A percentile compares a stretch with the other conserved stretches of the same genome.
Conservation (phyloP, 2,888 invertebrate genomes). For the Ectemnius continuus region DNA sequence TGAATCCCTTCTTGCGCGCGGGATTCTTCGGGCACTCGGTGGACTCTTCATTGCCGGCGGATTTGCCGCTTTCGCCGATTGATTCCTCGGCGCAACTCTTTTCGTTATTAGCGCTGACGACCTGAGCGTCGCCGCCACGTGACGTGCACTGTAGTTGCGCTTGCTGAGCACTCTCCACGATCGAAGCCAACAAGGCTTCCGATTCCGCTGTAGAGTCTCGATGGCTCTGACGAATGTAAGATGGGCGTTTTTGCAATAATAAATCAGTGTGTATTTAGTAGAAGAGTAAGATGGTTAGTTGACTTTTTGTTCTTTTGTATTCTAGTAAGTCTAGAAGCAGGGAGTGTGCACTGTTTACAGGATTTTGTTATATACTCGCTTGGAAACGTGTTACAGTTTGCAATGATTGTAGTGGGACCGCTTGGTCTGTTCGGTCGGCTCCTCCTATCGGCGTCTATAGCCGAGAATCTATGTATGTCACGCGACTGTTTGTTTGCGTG, state of each 20-base stretch:
- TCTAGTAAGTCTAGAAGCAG: conserved; percentile 50
- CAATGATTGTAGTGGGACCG: background rate
- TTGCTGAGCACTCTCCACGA: conserved; percentile 61
- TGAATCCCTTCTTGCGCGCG: conserved; percentile 85
- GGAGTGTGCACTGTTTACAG: conserved; percentile 3
- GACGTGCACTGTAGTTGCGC: conserved; percentile 48
- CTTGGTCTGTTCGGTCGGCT: background rate
- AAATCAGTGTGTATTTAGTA: conserved; percentile 52
- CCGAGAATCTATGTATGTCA: no score
- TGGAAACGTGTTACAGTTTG: background rate
- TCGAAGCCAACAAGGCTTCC: conserved; percentile 62
- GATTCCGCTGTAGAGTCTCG: conserved; percentile 64
- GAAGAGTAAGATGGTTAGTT: conserved; percentile 25
- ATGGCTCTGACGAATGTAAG: conserved; percentile 68
- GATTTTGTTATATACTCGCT: background rate
- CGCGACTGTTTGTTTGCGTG: no score
- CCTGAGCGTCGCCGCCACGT: conserved; percentile 45
- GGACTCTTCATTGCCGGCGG: conserved; percentile 54
- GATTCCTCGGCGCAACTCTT: conserved; percentile 62
- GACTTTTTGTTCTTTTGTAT: no score
- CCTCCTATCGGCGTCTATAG: background rate
- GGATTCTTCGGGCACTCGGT: conserved; percentile 66
- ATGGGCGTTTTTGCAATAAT: conserved; percentile 65
- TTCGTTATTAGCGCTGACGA: conserved; percentile 54
- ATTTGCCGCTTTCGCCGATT: conserved; percentile 43